phyloP scores from a whole-genome alignment of 2,888 invertebrate species.

The Bursaphelenchus okinawaensis region DNA sequence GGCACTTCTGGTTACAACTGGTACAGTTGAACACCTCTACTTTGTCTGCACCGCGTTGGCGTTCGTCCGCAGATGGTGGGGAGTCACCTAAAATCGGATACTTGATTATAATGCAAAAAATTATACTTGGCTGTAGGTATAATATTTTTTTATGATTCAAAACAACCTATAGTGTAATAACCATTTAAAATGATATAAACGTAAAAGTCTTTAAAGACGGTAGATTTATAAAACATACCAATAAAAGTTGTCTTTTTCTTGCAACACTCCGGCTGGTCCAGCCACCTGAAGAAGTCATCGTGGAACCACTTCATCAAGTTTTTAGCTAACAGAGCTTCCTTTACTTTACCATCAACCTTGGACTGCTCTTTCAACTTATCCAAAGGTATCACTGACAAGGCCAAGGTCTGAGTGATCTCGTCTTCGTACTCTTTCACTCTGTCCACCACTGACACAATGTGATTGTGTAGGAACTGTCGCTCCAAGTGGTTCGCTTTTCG shows the following conservation, averaged over 20 bases:
- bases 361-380: slow-evolving; percentile 28
- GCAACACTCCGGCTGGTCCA: slow-evolving; percentile 75
- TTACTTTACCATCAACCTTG: slow-evolving; percentile 21
- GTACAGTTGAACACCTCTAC: slow-evolving; percentile 62
- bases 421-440: slow-evolving; percentile 36
- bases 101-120: no score
- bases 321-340: slow-evolving; percentile 29
- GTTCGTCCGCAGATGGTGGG: slow-evolving; percentile 61
- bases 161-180: neutral
- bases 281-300: slow-evolving; percentile 82
- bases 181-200: neutral
- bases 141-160: no score
- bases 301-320: slow-evolving; percentile 85
- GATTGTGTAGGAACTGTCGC: slow-evolving; percentile 33
- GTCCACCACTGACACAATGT: slow-evolving; percentile 7
- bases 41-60: slow-evolving; percentile 59
- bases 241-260: slow-evolving; percentile 58
- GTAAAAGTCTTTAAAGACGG: neutral
- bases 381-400: slow-evolving; percentile 45
- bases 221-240: neutral
- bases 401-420: slow-evolving; percentile 41
- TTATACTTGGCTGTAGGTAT: no score
- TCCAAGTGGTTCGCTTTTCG: slow-evolving; percentile 34
- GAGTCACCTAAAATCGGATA: no score
- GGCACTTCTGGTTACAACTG: slow-evolving; percentile 47